These are phyloP conservation scores for Muraenolepis orangiensis DNA, from an alignment of 2,797 vertebrate species.

Conservation along the genomic window DNA sequence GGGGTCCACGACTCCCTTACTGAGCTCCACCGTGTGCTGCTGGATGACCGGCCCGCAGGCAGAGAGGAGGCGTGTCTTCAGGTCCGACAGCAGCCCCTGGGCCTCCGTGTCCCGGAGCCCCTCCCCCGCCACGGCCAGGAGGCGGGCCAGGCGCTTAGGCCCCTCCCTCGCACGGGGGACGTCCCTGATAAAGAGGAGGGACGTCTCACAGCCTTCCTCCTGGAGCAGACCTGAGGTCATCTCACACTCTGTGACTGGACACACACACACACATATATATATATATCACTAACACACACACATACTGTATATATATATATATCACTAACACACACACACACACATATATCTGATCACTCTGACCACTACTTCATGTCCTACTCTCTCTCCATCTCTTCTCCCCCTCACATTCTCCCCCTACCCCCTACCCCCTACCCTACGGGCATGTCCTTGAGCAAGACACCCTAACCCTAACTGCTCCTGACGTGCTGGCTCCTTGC, in stretches of 20 bases:
- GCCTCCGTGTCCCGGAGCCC: constrained; percentile 69
- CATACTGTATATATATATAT: no score
- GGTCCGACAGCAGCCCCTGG: constrained; percentile 61
- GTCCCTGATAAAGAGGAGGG: constrained; percentile 76
- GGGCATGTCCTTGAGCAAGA: no score
- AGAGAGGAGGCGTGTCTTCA: constrained; percentile 68
- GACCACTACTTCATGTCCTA: no score
- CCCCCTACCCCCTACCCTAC: no score
- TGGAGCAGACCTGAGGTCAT: constrained; percentile 70
- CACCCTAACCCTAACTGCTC: no score
- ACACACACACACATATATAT: no score
- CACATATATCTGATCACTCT: no score
- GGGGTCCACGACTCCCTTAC: constrained; percentile 58
- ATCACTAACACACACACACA: no score
- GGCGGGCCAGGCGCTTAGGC: constrained; percentile 58
- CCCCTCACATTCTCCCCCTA: no score
- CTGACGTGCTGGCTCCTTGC: no score
- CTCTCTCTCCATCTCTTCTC: no score
- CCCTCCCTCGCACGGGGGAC: constrained; percentile 51
- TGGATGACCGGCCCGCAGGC: constrained; percentile 50
- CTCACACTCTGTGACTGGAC: constrained; percentile 75
- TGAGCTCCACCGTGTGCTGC: constrained; percentile 68
- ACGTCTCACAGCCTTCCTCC: not conserved
- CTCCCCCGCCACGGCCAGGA: constrained; percentile 61
- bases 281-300: no score